phyloP scores from a whole-genome alignment of 1,140 invertebrate genomes.

The Galendromus occidentalis region DNA sequence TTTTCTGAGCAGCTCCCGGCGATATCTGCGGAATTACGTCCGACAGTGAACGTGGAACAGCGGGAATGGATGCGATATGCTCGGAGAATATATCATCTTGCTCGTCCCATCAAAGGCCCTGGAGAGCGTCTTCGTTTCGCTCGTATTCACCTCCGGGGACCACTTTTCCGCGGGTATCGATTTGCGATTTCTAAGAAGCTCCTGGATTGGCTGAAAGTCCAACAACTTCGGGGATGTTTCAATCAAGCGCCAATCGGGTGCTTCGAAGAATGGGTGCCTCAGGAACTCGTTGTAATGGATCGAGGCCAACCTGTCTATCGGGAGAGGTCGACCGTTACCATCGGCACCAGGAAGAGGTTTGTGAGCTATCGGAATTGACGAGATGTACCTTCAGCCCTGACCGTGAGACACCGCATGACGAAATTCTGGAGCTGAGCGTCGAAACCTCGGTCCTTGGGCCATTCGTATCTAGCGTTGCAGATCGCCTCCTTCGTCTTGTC shows the following conservation, averaged over 20 bases:
- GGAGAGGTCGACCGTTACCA: not conserved
- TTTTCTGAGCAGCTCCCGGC: not conserved
- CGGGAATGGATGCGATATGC: not conserved
- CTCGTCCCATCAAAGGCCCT: not conserved
- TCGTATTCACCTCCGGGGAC: not conserved
- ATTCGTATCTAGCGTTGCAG: not conserved
- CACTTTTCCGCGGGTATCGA: not conserved
- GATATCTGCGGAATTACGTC: not conserved
- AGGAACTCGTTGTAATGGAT: not conserved
- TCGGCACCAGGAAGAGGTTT: not conserved
- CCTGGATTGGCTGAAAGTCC: not conserved
- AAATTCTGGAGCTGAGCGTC: not conserved
- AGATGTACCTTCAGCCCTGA: not conserved
- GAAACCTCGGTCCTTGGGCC: not conserved
- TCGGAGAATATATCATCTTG: not conserved
- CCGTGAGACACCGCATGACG: not conserved
- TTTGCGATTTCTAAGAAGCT: not conserved
- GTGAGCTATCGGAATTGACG: not conserved
- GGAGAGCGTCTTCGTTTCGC: not conserved
- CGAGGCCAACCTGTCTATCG: not conserved
- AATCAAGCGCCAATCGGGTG: not conserved
- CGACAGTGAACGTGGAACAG: not conserved
- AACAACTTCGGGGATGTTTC: not conserved
- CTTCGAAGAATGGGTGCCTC: not conserved
- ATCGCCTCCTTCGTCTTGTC: not conserved